Evolutionary conservation across 2,113 vertebrate species (phyloP), one percentile per base, ranked within the genome.

Genomic region (Podilymbus podiceps): DNA sequence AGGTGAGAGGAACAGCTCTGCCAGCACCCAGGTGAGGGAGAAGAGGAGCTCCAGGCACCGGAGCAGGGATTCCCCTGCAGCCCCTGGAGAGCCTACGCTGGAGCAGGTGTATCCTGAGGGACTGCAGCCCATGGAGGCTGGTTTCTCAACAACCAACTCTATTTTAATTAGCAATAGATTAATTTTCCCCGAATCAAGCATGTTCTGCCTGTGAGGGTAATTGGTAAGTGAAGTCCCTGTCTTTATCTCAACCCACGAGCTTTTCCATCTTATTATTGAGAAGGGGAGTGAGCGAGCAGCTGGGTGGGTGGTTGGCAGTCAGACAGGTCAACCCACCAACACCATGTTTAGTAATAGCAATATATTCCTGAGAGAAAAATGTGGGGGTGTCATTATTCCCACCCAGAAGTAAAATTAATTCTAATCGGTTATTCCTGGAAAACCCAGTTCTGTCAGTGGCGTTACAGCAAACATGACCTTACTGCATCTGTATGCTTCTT

Each of bases 341-440:
- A 62, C 18, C 4, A 12, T 23, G 21, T 78, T 77, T 68, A 93
- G 53, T 89, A 88, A 94, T 28, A 83, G 52, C 58, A 67, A 92
- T 68, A 87, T 60, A 80, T 80, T 92, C 67, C 75, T 30, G 6
- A 89, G 72, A 63, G 42, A 47, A 86, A 90, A 73, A 72, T 30
- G 10, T 42, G 33, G 33, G 76, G 15, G 11, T 67, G 42, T 83
- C 53, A 66, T 96, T 93, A 91, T 82, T 83, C 63, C 75, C 58
- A 53, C 66, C 20, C 58, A 79, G 83, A 95, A 94, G 96, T 79
- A 87, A 93, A 93, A 97, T 82, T 77, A 62, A 96, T 80, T 87
- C 73, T 88, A 67, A 95, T 66, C 9, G 83, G 68, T 92, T 83
- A 68, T 68, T 76, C 55, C 85, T 77, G 31, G 92, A 96, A 97